Evolutionary conservation across 2,888 invertebrate species (phyloP).

Genomic region (Perdita meconis): DNA sequence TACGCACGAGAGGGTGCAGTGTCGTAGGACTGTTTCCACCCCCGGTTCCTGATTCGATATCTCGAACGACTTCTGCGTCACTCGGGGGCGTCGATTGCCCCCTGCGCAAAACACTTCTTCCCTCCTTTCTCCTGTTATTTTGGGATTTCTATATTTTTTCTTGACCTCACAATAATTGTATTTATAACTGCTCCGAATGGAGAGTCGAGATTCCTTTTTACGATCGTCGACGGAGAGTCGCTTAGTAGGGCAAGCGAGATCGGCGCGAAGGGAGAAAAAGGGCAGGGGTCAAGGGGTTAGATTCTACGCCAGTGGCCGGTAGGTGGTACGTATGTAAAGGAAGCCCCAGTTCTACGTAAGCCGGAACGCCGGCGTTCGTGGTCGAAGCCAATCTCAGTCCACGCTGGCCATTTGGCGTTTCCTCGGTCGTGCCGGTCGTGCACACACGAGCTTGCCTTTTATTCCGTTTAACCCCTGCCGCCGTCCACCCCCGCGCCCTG

Average conservation of each 20-base stretch:
- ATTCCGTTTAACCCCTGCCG: slow-evolving; percentile 60
- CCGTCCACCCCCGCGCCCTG: slow-evolving; percentile 45
- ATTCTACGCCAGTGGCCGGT: slow-evolving; percentile 60
- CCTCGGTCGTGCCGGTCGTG: slow-evolving; percentile 64
- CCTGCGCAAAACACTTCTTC: too few species aligned
- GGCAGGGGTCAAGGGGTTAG: not conserved
- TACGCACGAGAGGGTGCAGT: slow-evolving; percentile 65
- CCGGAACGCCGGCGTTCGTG: slow-evolving; percentile 69
- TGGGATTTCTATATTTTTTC: too few species aligned
- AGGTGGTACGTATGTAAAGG: slow-evolving; percentile 69
- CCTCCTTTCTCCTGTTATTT: too few species aligned
- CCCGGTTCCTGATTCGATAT: not conserved
- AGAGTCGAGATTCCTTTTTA: not conserved
- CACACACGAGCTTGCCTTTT: slow-evolving; percentile 68
- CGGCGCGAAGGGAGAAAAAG: not conserved
- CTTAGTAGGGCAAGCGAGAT: not conserved
- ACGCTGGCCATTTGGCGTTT: slow-evolving; percentile 80
- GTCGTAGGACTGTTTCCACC: slow-evolving; percentile 58
- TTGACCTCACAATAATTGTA: too few species aligned
- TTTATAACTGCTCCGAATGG: too few species aligned
- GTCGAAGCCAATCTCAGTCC: slow-evolving; percentile 73
- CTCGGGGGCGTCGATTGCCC: too few species aligned
- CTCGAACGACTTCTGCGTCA: too few species aligned
- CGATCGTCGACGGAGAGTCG: not conserved
- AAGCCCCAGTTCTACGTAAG: slow-evolving; percentile 70